Evolutionary conservation across 1,140 invertebrate genomes (phyloP), one percentile per base, ranked within the genome.

Genomic region (Akabosia matsudoensis): DNA sequence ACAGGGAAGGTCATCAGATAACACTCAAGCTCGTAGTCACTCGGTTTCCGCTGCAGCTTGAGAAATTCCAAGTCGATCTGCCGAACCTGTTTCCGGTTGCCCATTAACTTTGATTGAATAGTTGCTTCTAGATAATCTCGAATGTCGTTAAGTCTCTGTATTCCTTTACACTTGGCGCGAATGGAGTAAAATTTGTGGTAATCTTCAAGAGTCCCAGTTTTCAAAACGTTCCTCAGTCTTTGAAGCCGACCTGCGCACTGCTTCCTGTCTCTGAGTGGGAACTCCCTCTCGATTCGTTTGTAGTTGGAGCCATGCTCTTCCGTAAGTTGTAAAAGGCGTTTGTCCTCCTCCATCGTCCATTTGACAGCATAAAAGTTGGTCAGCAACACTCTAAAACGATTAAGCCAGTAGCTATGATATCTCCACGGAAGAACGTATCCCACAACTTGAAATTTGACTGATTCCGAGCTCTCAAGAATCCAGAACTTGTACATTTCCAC

Each of bases 191-290:
- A 10, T 2, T 30, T 1, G n/a, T 31, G 61, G 22, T 67, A 67
- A 10, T 67, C 28, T 67, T 67, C 24, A 2, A 67, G 30, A 30
- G 61, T 10, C 4, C 10, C 31, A 30, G 61, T 16, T 31, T 67
- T 24, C 28, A 67, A 31, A 30, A 31, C n/a, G 2, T 31, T 3
- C 1, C 1, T n/a, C 3, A 67, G 28, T 13, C n/a, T 10, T 10
- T 30, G 10, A n/a, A 10, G 31, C 28, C 61, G 24, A 67, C 7
- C 7, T 28, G 26, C 26, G 31, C 61, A 67, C 31, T 67, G 24
- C 28, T 67, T 67, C n/a, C 61, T 67, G n/a, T 67, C 61, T n/a
- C 22, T 67, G 24, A 30, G 61, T 16, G 61, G 61, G 31, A 67
- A 67, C 4, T 2, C 10, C 10, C 61, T 24, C 28, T 67, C 7